Evolutionary conservation across 2,888 invertebrate genomes (phyloP).

Genomic region (Melinaea menophilus): DNA sequence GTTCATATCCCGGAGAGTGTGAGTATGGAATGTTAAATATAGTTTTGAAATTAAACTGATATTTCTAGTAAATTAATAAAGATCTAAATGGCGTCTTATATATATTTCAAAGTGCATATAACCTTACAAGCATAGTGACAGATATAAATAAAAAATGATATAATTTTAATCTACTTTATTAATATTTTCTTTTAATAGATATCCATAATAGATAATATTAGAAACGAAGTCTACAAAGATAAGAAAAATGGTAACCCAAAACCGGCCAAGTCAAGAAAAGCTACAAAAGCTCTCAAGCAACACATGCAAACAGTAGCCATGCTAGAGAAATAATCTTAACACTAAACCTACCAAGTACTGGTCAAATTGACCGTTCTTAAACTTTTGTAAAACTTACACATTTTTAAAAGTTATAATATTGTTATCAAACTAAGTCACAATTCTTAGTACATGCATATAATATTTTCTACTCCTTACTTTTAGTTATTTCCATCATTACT

Average conservation of each 20-base stretch:
- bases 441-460: too few species aligned
- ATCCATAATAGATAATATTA: constrained; percentile 70
- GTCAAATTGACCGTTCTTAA: too few species aligned
- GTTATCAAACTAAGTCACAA: too few species aligned
- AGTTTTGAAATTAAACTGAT: not conserved
- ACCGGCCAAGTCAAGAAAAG: constrained; percentile 65
- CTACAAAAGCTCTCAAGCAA: constrained; percentile 66
- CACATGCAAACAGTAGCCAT: constrained; percentile 73
- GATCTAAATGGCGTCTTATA: too few species aligned
- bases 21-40: constrained; percentile 39
- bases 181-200: constrained; percentile 55
- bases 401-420: too few species aligned
- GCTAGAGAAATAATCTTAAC: constrained; percentile 32
- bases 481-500: too few species aligned
- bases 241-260: constrained; percentile 36
- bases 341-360: too few species aligned
- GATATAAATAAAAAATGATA: not conserved
- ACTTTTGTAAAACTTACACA: too few species aligned
- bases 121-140: not conserved
- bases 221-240: constrained; percentile 55
- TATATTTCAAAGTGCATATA: too few species aligned
- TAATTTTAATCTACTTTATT: not conserved
- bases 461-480: too few species aligned
- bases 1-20: constrained; percentile 81
- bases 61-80: too few species aligned